These are phyloP conservation scores for Acrocephalus kingi DNA, from an alignment of 2,113 vertebrate genomes.

Conservation along the genomic window DNA sequence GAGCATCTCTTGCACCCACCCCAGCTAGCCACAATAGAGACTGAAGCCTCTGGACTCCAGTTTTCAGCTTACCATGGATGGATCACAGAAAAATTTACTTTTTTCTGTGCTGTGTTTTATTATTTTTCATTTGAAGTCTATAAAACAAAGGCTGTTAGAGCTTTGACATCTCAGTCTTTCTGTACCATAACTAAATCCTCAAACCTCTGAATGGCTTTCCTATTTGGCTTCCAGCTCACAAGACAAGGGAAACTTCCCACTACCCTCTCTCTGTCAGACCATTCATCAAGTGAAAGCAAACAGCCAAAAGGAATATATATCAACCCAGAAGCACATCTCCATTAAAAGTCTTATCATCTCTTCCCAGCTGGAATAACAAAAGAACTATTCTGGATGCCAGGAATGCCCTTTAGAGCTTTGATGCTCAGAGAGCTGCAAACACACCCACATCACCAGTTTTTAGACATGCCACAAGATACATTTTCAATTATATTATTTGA, in stretches of 20 bases:
- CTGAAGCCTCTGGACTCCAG: background rate
- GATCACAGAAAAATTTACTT: background rate
- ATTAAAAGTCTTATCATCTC: background rate
- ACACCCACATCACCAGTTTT: background rate
- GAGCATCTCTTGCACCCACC: background rate
- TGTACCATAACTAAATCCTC: background rate
- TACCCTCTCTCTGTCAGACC: background rate
- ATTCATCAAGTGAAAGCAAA: background rate
- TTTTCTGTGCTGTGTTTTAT: background rate
- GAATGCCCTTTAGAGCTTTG: background rate
- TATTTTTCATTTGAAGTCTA: background rate
- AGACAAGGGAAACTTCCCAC: background rate
- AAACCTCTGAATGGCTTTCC: background rate
- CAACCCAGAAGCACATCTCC: background rate
- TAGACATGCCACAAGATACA: background rate
- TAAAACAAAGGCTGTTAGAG: background rate
- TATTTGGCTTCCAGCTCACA: background rate
- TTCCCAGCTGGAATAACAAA: constrained; percentile 27
- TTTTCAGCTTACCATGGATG: background rate
- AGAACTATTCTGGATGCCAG: background rate
- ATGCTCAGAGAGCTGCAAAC: background rate
- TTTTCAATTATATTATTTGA: background rate
- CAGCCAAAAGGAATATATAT: background rate
- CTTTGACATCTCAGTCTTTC: background rate
- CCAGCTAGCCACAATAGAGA: background rate